Evolutionary conservation across 2,113 vertebrate species (phyloP).

Genomic region (Clarias batrachus): DNA sequence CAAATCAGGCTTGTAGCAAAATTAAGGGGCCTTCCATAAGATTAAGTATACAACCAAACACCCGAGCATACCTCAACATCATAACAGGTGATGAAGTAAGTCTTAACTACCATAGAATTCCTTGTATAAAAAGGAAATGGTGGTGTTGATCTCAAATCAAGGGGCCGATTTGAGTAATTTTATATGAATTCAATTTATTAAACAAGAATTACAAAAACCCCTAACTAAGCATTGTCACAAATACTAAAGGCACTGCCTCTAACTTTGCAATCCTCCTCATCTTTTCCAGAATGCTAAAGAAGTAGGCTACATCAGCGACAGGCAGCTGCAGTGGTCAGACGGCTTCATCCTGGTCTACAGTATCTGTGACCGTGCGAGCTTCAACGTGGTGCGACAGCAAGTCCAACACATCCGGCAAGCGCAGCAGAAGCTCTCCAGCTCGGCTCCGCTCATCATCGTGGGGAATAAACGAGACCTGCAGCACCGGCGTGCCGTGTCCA

Average conservation of each 20-base stretch:
- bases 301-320: slow-evolving; percentile 48
- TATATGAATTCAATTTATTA: too few relatives aligned
- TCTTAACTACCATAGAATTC: neutral
- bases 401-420: slow-evolving; percentile 57
- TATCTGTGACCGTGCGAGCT: slow-evolving; percentile 67
- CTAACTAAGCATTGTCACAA: neutral
- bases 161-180: too few relatives aligned
- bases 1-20: neutral
- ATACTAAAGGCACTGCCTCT: neutral
- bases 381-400: slow-evolving; percentile 60
- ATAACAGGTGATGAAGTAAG: neutral
- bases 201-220: too few relatives aligned
- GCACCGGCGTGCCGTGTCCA: slow-evolving; percentile 60
- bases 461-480: slow-evolving; percentile 70
- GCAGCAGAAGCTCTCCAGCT: slow-evolving; percentile 45
- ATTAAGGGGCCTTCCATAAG: too few relatives aligned
- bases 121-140: too few relatives aligned
- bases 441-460: slow-evolving; percentile 60
- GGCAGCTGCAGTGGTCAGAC: slow-evolving; percentile 67
- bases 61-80: neutral
- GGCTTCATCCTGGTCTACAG: slow-evolving; percentile 69
- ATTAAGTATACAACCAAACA: neutral
- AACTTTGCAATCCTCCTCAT: neutral
- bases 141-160: too few relatives aligned
- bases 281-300: slow-evolving; percentile 50